These are phyloP conservation scores for Heterotis niloticus DNA, from an alignment of 2,113 vertebrate species.

Conservation along the genomic window DNA sequence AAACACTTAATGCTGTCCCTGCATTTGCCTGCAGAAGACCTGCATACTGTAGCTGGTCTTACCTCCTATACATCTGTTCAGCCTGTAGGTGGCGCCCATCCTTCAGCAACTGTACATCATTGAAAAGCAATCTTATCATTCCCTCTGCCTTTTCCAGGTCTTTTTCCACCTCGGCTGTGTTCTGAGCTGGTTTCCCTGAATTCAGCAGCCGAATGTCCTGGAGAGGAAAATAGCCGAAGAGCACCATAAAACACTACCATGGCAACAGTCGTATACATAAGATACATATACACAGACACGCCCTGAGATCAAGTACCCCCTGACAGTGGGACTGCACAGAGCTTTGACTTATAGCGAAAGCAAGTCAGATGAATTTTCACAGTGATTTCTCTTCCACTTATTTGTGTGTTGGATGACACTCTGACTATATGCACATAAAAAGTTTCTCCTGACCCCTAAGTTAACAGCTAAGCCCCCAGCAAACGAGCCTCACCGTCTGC, in stretches of 20 bases:
- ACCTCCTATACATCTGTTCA: conserved; percentile 94
- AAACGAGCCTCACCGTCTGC: conserved; percentile 69
- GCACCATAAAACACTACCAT: neutral
- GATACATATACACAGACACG: neutral
- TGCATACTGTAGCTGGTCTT: neutral
- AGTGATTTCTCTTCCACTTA: neutral
- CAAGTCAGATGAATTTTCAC: neutral
- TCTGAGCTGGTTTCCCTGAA: conserved; percentile 71
- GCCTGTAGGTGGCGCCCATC: conserved; percentile 89
- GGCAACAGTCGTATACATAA: neutral
- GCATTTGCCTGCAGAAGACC: neutral
- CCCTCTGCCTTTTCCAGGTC: conserved; percentile 84
- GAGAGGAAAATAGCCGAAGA: neutral
- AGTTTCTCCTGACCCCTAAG: neutral
- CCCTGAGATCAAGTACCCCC: neutral
- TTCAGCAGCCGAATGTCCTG: conserved; percentile 83
- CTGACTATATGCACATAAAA: neutral
- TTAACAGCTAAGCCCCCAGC: too few species aligned
- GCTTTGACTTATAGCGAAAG: neutral
- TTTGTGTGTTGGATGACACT: neutral
- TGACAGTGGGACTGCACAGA: neutral
- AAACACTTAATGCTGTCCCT: neutral
- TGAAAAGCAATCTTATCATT: conserved; percentile 84
- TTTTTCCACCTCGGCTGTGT: conserved; percentile 69
- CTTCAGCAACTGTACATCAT: conserved; percentile 87